phyloP scores from a whole-genome alignment of 2,888 invertebrate species.

The Ditula angustiorana region DNA sequence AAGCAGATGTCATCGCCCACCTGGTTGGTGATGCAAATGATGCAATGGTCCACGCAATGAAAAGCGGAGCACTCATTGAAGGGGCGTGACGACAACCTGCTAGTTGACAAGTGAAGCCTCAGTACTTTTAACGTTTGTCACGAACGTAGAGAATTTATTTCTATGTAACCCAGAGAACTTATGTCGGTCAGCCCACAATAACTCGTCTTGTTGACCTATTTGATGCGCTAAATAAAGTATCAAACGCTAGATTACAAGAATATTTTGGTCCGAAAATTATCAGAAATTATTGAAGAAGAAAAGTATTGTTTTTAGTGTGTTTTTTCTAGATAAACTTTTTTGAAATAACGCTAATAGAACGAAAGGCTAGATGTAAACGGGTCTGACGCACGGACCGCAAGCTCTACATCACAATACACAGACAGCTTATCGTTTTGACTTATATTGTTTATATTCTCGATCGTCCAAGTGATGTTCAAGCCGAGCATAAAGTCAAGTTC shows the following conservation, averaged over 20 bases:
- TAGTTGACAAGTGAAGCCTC: not conserved
- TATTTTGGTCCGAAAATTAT: not conserved
- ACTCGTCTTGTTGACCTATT: not conserved
- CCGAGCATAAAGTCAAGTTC: too few species aligned
- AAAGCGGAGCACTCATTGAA: slow-evolving; percentile 41
- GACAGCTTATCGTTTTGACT: too few species aligned
- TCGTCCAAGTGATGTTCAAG: too few species aligned
- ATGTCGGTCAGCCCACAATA: too few species aligned
- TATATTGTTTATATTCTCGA: too few species aligned
- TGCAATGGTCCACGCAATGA: slow-evolving; percentile 43
- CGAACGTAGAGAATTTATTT: not conserved
- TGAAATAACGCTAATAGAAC: too few species aligned
- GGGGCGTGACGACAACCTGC: slow-evolving; percentile 10
- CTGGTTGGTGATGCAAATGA: slow-evolving; percentile 32
- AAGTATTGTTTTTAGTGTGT: too few species aligned
- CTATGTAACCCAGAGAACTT: not conserved
- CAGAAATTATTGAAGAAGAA: too few species aligned
- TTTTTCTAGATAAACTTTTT: too few species aligned
- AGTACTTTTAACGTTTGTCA: not conserved
- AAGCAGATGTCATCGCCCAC: slow-evolving; percentile 51
- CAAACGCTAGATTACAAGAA: not conserved
- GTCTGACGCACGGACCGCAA: too few species aligned
- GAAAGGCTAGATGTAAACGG: too few species aligned
- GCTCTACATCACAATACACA: too few species aligned
- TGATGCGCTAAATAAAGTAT: not conserved